Base-by-base conservation (phyloP, 1,140 invertebrate species). In the Helicoverpa zea region DNA sequence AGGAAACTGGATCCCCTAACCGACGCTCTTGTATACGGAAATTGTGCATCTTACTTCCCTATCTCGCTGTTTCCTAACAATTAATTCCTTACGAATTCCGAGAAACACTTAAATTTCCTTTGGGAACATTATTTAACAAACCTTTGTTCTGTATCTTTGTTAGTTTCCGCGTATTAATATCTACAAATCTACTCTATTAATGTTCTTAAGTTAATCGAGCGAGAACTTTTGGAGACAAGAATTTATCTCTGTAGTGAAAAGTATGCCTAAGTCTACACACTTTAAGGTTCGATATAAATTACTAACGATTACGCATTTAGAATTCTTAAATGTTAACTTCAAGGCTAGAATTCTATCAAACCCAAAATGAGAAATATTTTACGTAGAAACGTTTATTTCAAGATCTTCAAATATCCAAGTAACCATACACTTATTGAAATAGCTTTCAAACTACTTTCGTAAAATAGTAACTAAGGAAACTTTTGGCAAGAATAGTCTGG, bases 41-140 rank as follows among this genome's bases (percentile, higher is more conserved):
- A 76, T 76, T 76, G 58, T 76, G 73, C 73, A 76, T 76, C 43
- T 54, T 18, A 51, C 63, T 63, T 61, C 58, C 73, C 47, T 23
- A 23, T 30, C 35, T 76, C 56, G 52, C 73, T 56, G 30, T 78
- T 78, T 54, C 75, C 63, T 56, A 63, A 23, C 16, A 79, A 79
- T 72, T 79, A 72, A 79, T 79, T 79, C 43, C 43, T 73, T 79
- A 63, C 66, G 29, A 72, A 66, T 14, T 47, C 59, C 58, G 14
- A 18, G 29, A 16, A 49, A 43, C 0, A 66, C 75, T 66, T 78
- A 66, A 78, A 79, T 79, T 79, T 72, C 76, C 78, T 43, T 30
- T 7, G 66, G 78, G 30, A n/a, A 49, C 16, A 56, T 58, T 80
- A 74, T 80, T 80, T 80, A 80, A 74, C 70, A 66, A 73, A 80